Percentiles rank a stretch among this genome's conserved stretches.
Evolutionary conservation across 2,888 invertebrate species (phyloP).

Genomic region (Resseliella maxima): DNA sequence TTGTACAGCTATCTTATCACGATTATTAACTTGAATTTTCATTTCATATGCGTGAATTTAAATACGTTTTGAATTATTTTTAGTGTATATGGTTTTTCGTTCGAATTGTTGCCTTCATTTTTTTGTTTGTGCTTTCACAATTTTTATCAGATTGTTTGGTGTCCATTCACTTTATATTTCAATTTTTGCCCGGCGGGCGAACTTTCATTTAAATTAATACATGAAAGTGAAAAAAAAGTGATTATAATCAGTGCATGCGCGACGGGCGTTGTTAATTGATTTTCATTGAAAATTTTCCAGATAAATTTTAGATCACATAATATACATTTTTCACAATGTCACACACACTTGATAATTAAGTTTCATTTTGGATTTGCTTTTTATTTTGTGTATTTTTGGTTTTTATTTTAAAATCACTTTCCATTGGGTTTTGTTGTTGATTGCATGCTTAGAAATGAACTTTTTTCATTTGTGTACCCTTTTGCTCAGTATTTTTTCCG

Average conservation of each 20-base stretch:
- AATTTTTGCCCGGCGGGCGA: not conserved
- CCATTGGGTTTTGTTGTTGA: not conserved
- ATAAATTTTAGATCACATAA: not conserved
- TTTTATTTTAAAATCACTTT: not conserved
- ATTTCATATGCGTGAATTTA: not conserved
- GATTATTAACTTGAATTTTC: not conserved
- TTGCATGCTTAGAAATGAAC: not conserved
- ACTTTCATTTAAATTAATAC: not conserved
- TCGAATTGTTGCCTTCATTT: too few relatives aligned
- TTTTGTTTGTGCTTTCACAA: not conserved
- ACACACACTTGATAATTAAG: not conserved
- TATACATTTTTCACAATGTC: constrained; percentile 17
- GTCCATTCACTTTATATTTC: not conserved
- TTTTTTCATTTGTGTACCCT: not conserved
- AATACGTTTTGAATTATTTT: not conserved
- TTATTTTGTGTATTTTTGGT: not conserved
- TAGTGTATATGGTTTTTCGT: not conserved
- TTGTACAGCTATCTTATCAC: not conserved
- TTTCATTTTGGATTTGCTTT: not conserved
- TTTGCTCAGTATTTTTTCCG: not conserved
- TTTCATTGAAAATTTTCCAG: not conserved
- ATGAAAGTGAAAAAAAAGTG: not conserved
- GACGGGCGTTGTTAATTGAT: not conserved
- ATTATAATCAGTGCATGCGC: constrained; percentile 28
- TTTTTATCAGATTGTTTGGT: too few relatives aligned